Conservation (phyloP, 2,888 invertebrate genomes). For the Lasius platythorax region DNA sequence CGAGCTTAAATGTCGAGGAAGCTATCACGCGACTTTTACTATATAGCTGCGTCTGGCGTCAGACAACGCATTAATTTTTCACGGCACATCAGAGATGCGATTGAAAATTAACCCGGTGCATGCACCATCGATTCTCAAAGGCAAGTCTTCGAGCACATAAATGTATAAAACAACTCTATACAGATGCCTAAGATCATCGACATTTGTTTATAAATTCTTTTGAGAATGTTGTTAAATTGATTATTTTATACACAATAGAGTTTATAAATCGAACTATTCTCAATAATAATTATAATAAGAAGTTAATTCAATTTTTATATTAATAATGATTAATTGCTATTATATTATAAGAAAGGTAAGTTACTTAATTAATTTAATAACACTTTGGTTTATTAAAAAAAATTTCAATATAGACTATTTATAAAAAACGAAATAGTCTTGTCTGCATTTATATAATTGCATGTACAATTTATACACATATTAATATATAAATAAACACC, state of each 20-base stretch:
- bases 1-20: conserved; percentile 47
- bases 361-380: neutral
- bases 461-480: neutral
- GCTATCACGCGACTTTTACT: neutral
- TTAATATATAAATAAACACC: neutral
- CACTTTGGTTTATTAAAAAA: neutral
- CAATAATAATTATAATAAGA: neutral
- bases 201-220: conserved; percentile 9
- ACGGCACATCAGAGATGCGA: conserved; percentile 29
- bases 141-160: neutral
- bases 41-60: conserved; percentile 11
- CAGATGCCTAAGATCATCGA: neutral
- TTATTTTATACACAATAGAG: neutral
- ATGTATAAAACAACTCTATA: neutral
- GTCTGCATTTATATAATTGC: neutral
- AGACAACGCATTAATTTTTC: conserved; percentile 67
- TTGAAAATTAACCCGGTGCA: conserved; percentile 27
- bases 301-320: too few relatives aligned
- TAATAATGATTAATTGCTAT: neutral
- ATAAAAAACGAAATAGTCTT: neutral
- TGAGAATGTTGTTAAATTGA: neutral
- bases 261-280: neutral
- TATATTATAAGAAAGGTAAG: neutral
- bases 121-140: conserved; percentile 37
- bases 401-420: too few relatives aligned